Evolutionary conservation across 2,888 invertebrate genomes (phyloP).

Genomic region (Aquatica leii): DNA sequence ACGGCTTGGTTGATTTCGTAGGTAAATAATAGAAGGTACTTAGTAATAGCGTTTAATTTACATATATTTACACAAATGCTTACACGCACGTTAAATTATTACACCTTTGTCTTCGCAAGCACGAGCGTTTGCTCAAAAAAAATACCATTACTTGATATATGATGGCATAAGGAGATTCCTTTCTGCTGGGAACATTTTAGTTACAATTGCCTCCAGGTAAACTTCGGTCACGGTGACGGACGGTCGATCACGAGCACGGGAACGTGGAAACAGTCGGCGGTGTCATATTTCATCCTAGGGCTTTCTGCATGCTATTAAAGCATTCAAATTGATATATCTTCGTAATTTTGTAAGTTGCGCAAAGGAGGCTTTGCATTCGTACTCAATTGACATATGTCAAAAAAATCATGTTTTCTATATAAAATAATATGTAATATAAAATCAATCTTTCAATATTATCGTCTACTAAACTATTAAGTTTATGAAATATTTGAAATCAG

Average conservation of each 20-base stretch:
- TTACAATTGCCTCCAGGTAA: slow-evolving; percentile 44
- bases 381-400: too few species aligned
- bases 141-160: slow-evolving; percentile 44
- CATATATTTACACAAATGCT: slow-evolving; percentile 12
- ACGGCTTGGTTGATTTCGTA: too few species aligned
- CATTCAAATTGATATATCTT: too few species aligned
- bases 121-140: slow-evolving; percentile 24
- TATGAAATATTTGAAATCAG: too few species aligned
- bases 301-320: slow-evolving; percentile 3
- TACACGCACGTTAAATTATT: slow-evolving; percentile 26
- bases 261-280: slow-evolving; percentile 45
- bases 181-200: slow-evolving; percentile 48
- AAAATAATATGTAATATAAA: too few species aligned
- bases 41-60: not conserved
- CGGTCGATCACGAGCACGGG: slow-evolving; percentile 51
- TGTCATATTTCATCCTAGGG: slow-evolving; percentile 43
- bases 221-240: slow-evolving; percentile 52
- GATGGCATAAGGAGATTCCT: slow-evolving; percentile 44
- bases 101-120: slow-evolving; percentile 26
- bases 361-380: too few species aligned
- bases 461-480: too few species aligned
- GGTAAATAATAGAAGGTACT: not conserved
- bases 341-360: too few species aligned
- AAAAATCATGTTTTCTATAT: too few species aligned
- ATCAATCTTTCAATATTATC: too few species aligned